Base-by-base conservation (phyloP, 2,797 vertebrate genomes). In the Hemitrygon akajei region DNA sequence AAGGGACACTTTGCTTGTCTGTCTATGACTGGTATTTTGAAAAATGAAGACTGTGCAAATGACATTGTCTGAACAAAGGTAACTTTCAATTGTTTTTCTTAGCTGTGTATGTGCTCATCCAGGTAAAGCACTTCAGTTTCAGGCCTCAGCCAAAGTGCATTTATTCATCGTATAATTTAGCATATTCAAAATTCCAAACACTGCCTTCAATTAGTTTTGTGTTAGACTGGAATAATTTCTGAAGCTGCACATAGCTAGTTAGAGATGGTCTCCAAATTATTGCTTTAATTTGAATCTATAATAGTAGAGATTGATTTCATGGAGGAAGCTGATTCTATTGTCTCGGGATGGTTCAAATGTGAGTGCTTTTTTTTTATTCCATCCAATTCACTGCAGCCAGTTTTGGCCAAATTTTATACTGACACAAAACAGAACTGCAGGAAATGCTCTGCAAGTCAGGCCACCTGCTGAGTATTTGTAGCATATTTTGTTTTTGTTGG, bases 71-170 rank as follows among this genome's bases (percentile, higher is more conserved):
- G 86, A 89, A 34, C 27, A 34, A 66, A 89, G 16, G 7, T 89
- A 37, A 89, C 6, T 66, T 37, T 87, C 5, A 16, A 87, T 58
- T 34, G n/a, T 84, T 56, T 9, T 69, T 69, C 37, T 25, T 37
- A 89, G n/a, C 60, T 69, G 87, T 2, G 1, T 84, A 3, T 37
- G 14, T 7, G 73, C 73, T 92, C 34, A 92, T 20, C 37, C 66
- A 47, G 20, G 37, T 47, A 37, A 92, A 92, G 12, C 91, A 92
- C 47, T 75, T 91, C 25, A 27, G 89, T 91, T 91, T 91, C 89
- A 47, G 91, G 22, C 12, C 66, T 75, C 1, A 71, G 20, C 22
- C 66, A n/a, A 0, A 91, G 63, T 71, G 37, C 63, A 71, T 69
- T 86, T 25, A 60, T 3, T 91, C 87, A 91, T 40, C 7, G 66